Evolutionary conservation across 2,888 invertebrate species (phyloP).

Genomic region (Pseudococcus longispinus): DNA sequence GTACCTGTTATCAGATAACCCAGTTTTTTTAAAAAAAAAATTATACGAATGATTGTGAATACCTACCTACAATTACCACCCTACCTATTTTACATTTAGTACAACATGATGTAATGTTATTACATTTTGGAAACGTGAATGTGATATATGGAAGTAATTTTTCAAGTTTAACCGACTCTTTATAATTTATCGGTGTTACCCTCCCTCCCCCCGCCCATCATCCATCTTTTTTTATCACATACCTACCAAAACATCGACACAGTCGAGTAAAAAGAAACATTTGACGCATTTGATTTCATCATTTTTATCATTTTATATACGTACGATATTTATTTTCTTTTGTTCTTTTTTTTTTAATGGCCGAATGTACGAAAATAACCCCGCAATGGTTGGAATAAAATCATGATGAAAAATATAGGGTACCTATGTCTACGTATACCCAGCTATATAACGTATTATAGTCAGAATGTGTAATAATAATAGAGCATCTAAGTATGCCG

Average conservation of each 20-base stretch:
- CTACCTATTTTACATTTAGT: neutral
- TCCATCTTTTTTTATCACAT: neutral
- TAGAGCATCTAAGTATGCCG: neutral
- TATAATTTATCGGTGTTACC: neutral
- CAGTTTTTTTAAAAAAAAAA: neutral
- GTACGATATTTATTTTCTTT: neutral
- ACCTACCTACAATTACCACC: neutral
- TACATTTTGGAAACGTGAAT: neutral
- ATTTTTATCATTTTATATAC: conserved; percentile 1
- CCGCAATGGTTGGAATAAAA: neutral
- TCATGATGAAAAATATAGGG: neutral
- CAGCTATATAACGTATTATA: neutral
- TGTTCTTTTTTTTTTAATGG: neutral
- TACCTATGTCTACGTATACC: neutral
- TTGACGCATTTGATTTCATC: neutral
- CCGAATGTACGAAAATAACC: neutral
- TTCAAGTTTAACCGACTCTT: conserved; percentile 7
- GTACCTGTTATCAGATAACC: neutral
- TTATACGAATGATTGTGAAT: neutral
- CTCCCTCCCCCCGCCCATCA: neutral
- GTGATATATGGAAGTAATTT: conserved; percentile 24
- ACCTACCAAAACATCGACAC: neutral
- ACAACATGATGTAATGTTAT: neutral
- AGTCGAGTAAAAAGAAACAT: neutral
- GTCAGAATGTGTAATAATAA: neutral